Conservation (phyloP, 2,113 vertebrate genomes). For the Chrysochloris asiatica region DNA sequence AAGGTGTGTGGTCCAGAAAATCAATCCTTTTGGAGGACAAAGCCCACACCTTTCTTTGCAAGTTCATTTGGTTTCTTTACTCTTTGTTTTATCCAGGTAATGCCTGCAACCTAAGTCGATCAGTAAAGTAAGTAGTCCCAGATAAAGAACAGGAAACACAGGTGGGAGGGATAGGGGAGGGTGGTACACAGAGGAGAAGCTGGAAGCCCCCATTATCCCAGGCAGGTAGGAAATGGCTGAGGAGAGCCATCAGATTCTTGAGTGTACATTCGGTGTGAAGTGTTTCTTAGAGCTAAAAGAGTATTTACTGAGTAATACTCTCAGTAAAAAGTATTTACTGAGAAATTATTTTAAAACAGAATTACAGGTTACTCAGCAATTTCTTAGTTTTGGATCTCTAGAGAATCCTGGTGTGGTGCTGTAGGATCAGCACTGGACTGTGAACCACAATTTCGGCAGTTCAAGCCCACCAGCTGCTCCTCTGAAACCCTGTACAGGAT, state of each 20-base stretch:
- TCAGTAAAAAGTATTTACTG: conserved; percentile 74
- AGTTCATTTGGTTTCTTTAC: conserved; percentile 50
- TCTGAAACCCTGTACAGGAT: too few relatives aligned
- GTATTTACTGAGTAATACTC: too few relatives aligned
- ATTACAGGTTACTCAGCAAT: conserved; percentile 81
- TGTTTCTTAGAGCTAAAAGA: conserved; percentile 57
- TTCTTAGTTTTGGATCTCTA: conserved; percentile 80
- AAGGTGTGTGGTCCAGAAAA: conserved; percentile 77
- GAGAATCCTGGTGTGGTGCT: too few relatives aligned
- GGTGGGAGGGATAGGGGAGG: not conserved
- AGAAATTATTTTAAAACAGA: conserved; percentile 79
- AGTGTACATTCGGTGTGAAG: conserved; percentile 45
- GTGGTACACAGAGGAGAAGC: not conserved
- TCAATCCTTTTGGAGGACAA: conserved; percentile 64
- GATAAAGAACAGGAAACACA: conserved; percentile 55
- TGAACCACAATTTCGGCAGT: too few relatives aligned
- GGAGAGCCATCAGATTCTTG: not conserved
- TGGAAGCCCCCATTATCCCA: not conserved
- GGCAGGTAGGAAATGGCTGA: conserved; percentile 55
- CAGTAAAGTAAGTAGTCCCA: conserved; percentile 73
- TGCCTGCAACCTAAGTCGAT: conserved; percentile 73
- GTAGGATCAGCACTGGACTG: too few relatives aligned
- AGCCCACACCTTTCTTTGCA: conserved; percentile 67
- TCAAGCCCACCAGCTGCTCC: too few relatives aligned
- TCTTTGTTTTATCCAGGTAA: conserved; percentile 72